Base-by-base conservation (phyloP, 2,888 invertebrate species). In the Pyrochroa serraticornis region DNA sequence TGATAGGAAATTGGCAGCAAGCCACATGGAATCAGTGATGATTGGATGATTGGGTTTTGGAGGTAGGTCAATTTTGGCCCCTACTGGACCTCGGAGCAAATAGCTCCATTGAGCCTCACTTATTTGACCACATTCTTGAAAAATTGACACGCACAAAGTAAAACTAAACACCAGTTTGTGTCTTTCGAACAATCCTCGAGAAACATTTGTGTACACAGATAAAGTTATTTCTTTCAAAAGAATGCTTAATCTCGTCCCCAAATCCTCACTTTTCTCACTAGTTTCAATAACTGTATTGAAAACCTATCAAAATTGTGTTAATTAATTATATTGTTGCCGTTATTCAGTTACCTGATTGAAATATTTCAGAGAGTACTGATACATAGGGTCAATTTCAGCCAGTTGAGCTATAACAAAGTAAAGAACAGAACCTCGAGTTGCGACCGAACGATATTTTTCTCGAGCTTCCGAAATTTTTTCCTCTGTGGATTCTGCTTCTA, bases 371-470 rank as follows among this genome's bases (percentile, higher is more conserved):
- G 95, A 95, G 80, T 91, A 96, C 79, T 97, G 96, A 79, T 97
- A 97, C 96, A 96, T 96, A 0, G 95, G 93, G 79, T 97, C 95
- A 55, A 97, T 91, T 70, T 93, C 91, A 0, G 93, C 90, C 10
- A 97, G 81, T 73, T 90, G 89, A 0, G 93, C 91, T 1, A 96
- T 92, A 0, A 94, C 93, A 77, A 96, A 96, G 79, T 93, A 97
- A 3, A 97, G 80, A 10, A 93, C 89, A 0, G 95, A 93, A 0
- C 95, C 96, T 62, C 95, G 87, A 0, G 88, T 90, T 0, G 96
- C 94, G 6, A 95, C 90, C 0, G 88, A 85, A 30, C 93, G 85
- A 77, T 95, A 96, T 69, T 89, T 90, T 78, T 95, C 92, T 37
- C 96, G 84, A 0, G 93, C 93, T 0, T 90, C 85, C 0, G 93